Conservation (phyloP, 2,113 vertebrate species). For the Willisornis vidua region DNA sequence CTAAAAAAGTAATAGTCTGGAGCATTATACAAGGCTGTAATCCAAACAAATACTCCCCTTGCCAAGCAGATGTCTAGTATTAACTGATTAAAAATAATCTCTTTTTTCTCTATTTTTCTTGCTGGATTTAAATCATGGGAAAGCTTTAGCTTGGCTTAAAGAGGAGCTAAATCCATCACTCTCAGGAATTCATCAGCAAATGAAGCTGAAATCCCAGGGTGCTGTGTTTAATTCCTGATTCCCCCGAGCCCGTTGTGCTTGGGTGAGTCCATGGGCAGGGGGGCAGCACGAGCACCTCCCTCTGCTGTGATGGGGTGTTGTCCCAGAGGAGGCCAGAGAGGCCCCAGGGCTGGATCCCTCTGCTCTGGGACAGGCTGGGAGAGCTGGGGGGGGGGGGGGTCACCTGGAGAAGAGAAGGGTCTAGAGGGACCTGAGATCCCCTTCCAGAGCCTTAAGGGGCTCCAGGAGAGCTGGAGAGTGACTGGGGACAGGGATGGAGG, state of each 20-base stretch:
- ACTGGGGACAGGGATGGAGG: not conserved
- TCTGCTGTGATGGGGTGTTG: not conserved
- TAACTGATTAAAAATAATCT: constrained; percentile 52
- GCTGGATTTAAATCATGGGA: constrained; percentile 22
- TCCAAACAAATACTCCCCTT: constrained; percentile 1
- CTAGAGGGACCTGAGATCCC: not conserved
- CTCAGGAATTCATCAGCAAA: not conserved
- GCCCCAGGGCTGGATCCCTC: not conserved
- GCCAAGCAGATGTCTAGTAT: constrained; percentile 21
- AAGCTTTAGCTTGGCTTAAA: constrained; percentile 55
- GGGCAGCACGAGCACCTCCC: not conserved
- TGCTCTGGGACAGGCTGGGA: not conserved
- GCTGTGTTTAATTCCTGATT: not conserved
- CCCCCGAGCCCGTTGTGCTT: not conserved
- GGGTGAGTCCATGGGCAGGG: not conserved
- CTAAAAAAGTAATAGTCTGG: not conserved
- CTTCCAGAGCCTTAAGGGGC: not conserved
- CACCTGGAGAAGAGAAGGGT: accelerated
- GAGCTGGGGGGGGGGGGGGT: accelerated
- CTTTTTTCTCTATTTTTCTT: not conserved
- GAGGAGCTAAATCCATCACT: constrained; percentile 22
- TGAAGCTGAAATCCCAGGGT: not conserved
- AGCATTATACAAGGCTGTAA: not conserved
- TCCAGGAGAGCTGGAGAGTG: not conserved
- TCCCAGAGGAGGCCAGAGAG: not conserved